Conservation (phyloP, 2,797 vertebrate genomes). For the Enteromius afrohamiltoni region DNA sequence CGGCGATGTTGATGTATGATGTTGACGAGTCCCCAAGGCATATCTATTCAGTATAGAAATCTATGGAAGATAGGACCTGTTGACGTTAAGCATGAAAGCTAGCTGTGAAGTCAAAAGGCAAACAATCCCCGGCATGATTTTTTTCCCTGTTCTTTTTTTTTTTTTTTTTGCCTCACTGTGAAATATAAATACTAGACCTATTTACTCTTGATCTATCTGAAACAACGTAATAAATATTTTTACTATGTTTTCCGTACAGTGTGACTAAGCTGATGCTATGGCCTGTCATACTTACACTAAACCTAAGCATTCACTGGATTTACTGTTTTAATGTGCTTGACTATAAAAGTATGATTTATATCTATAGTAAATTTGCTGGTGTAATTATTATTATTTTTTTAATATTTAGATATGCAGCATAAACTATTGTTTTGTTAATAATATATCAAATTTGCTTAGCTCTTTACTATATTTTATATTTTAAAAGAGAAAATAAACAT, state of each 20-base stretch:
- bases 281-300: background rate
- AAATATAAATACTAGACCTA: background rate
- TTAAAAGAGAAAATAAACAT: background rate
- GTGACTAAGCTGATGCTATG: background rate
- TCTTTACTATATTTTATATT: background rate
- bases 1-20: no score
- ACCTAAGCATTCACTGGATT: background rate
- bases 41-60: no score
- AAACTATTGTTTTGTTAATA: no score
- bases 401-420: no score
- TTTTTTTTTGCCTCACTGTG: background rate
- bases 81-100: background rate
- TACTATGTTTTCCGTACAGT: background rate
- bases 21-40: no score
- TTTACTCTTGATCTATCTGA: background rate
- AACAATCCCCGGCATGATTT: background rate
- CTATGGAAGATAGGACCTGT: background rate
- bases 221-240: background rate
- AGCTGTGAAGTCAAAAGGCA: background rate
- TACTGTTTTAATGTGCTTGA: background rate
- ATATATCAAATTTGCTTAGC: no score
- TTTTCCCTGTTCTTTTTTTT: no score
- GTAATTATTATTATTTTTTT: no score
- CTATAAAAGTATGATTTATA: no score
- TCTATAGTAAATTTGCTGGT: no score